Percentiles rank a stretch among this genome's conserved stretches.
phyloP scores from a whole-genome alignment of 1,140 invertebrate genomes.

The Mya arenaria region DNA sequence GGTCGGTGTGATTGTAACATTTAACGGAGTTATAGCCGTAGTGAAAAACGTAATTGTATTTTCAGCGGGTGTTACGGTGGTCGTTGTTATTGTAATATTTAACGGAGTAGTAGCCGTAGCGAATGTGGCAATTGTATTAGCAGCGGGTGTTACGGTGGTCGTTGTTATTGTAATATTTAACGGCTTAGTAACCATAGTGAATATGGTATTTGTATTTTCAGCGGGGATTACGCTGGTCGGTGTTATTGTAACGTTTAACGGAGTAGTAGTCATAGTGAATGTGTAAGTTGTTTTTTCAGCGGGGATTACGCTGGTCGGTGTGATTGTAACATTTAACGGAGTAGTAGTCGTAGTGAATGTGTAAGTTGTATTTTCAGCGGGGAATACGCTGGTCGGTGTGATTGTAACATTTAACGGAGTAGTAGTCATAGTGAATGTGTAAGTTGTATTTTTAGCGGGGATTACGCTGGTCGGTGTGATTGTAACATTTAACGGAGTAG shows the following conservation, averaged over 20 bases:
- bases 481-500: background rate
- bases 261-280: background rate
- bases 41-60: background rate
- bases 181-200: background rate
- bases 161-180: background rate
- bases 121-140: background rate
- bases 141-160: background rate
- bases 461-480: background rate
- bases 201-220: background rate
- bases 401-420: background rate
- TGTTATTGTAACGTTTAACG: background rate
- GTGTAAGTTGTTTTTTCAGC: background rate
- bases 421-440: background rate
- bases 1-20: background rate
- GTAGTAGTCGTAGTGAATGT: background rate
- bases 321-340: background rate
- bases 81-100: background rate
- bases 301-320: background rate
- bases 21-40: background rate
- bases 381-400: background rate
- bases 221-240: background rate
- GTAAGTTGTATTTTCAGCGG: background rate
- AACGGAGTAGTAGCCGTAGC: background rate
- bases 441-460: background rate
- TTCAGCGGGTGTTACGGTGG: background rate